Evolutionary conservation across 2,113 vertebrate species (phyloP).

Genomic region (Kryptolebias marmoratus): DNA sequence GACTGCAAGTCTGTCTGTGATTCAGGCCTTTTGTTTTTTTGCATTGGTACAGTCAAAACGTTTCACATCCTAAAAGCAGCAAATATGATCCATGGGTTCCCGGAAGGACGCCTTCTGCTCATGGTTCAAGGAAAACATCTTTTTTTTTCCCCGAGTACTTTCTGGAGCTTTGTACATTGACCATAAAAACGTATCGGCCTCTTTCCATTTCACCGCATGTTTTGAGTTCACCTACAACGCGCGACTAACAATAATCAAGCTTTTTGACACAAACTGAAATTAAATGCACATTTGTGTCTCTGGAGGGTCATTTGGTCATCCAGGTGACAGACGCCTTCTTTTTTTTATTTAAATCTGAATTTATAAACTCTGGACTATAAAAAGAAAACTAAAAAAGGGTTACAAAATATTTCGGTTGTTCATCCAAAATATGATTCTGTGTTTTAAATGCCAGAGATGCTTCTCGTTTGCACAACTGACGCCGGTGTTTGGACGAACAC

Average conservation of each 20-base stretch:
- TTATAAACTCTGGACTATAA: no score
- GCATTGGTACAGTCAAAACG: slow-evolving; percentile 81
- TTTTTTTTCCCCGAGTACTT: slow-evolving; percentile 1
- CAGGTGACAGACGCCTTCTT: no score
- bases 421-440: no score
- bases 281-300: no score
- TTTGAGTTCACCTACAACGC: slow-evolving; percentile 12
- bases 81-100: slow-evolving; percentile 68
- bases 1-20: slow-evolving; percentile 42
- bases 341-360: no score
- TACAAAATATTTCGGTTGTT: no score
- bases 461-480: no score
- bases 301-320: no score
- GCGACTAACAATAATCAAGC: slow-evolving; percentile 12
- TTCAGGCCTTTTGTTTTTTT: slow-evolving; percentile 60
- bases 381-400: no score
- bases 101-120: slow-evolving; percentile 68
- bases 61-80: slow-evolving; percentile 78
- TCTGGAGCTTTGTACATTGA: slow-evolving; percentile 8
- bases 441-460: no score
- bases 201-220: slow-evolving; percentile 13
- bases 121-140: slow-evolving; percentile 36
- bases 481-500: not conserved
- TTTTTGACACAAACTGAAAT: slow-evolving; percentile 32
- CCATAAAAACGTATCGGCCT: slow-evolving; percentile 31